phyloP scores from a whole-genome alignment of 2,113 vertebrate genomes.

The Ageneiosus marmoratus region DNA sequence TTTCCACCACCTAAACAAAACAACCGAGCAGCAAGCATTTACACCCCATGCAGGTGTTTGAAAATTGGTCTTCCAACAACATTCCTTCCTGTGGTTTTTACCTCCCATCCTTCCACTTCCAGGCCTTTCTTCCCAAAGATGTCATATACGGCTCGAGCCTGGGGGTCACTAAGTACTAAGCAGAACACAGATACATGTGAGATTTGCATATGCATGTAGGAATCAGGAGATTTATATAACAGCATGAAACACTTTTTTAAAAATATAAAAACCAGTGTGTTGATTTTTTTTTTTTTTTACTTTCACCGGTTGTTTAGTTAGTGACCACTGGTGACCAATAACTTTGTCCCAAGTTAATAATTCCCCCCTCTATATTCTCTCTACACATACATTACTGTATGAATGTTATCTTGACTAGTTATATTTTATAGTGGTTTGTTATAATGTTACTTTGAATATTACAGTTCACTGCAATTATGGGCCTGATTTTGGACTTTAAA shows the following conservation, averaged over 20 bases:
- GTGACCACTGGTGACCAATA: background rate
- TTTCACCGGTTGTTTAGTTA: background rate
- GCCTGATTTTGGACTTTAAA: background rate
- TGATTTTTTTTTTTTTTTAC: background rate
- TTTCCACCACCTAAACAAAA: conserved; percentile 85
- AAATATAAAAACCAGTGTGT: background rate
- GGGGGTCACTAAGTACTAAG: conserved; percentile 91
- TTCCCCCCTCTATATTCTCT: background rate
- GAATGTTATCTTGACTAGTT: background rate
- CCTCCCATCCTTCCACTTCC: conserved; percentile 99
- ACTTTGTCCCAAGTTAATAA: background rate
- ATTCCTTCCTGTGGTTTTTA: conserved; percentile 57
- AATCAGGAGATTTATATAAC: too few species aligned
- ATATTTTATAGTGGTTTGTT: background rate
- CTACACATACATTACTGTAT: background rate
- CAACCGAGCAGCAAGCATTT: background rate
- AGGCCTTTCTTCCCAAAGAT: conserved; percentile 95
- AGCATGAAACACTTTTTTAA: background rate
- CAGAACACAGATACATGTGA: too few species aligned
- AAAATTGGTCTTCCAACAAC: background rate
- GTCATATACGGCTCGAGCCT: conserved; percentile 96
- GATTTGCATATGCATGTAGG: too few species aligned
- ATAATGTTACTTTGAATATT: background rate
- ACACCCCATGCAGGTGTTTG: background rate
- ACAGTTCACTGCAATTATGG: background rate